A percentile compares a stretch with the other conserved stretches of the same genome.
phyloP scores from a whole-genome alignment of 2,113 vertebrate species.

The Poecilia latipinna region DNA sequence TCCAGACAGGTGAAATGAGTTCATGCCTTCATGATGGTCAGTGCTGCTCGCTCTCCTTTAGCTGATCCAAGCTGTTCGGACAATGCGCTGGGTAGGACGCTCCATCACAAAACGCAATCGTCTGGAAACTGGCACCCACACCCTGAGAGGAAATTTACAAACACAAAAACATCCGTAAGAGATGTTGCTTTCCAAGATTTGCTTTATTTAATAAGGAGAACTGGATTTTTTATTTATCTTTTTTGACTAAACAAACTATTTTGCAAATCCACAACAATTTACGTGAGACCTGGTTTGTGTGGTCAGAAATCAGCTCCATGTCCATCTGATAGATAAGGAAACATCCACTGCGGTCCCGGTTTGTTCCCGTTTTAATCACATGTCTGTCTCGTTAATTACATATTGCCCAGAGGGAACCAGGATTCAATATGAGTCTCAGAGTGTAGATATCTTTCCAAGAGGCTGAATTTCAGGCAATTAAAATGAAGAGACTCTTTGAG shows the following conservation, averaged over 20 bases:
- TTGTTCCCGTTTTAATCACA: too few species aligned
- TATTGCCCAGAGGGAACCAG: too few species aligned
- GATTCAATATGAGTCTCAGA: too few species aligned
- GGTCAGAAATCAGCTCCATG: too few species aligned
- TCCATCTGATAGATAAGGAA: too few species aligned
- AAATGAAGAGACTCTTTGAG: background rate
- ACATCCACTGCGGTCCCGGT: too few species aligned
- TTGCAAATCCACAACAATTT: too few species aligned
- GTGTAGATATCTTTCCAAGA: background rate
- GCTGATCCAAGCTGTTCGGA: constrained; percentile 69
- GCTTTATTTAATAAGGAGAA: too few species aligned
- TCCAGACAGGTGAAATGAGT: constrained; percentile 19
- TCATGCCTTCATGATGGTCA: constrained; percentile 32
- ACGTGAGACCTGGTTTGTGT: too few species aligned
- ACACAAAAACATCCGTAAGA: background rate
- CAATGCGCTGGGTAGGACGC: constrained; percentile 14
- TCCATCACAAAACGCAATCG: constrained; percentile 6
- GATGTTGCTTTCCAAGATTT: background rate
- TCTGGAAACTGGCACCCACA: constrained; percentile 46
- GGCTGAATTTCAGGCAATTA: background rate
- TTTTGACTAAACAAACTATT: too few species aligned
- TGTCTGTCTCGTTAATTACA: too few species aligned
- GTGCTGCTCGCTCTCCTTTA: constrained; percentile 67
- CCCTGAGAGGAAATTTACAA: constrained; percentile 34
- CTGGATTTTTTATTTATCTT: too few species aligned